Conservation (phyloP, 2,113 vertebrate species). For the Gymnogyps californianus region DNA sequence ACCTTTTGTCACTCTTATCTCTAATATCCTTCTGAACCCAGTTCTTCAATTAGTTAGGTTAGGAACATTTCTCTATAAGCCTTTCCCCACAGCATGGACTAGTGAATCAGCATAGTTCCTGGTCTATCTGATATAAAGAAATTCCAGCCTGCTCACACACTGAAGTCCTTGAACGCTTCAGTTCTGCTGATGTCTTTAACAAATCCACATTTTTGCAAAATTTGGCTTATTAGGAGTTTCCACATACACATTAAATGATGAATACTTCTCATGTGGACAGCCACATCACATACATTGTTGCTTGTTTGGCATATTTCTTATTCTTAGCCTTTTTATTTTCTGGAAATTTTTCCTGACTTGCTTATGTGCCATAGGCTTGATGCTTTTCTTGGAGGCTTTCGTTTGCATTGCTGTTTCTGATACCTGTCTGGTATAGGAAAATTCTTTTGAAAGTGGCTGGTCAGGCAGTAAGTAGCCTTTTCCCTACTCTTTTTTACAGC, state of each 20-base stretch:
- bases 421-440: background rate
- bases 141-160: background rate
- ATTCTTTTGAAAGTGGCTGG: background rate
- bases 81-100: background rate
- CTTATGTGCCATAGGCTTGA: background rate
- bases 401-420: background rate
- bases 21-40: background rate
- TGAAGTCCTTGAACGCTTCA: background rate
- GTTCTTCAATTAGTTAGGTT: background rate
- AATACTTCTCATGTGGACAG: background rate
- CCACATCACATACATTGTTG: background rate
- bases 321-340: background rate
- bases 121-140: background rate
- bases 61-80: background rate
- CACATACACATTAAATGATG: background rate
- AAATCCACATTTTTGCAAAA: background rate
- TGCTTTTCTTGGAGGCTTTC: background rate
- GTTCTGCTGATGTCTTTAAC: background rate
- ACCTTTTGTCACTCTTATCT: background rate
- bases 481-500: background rate
- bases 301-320: background rate
- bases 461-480: background rate
- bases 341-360: background rate
- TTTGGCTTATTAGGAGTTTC: background rate
- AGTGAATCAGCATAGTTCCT: background rate